These are phyloP conservation scores for Acyrthosiphon pisum DNA, from an alignment of 1,140 invertebrate species.

Conservation along the genomic window DNA sequence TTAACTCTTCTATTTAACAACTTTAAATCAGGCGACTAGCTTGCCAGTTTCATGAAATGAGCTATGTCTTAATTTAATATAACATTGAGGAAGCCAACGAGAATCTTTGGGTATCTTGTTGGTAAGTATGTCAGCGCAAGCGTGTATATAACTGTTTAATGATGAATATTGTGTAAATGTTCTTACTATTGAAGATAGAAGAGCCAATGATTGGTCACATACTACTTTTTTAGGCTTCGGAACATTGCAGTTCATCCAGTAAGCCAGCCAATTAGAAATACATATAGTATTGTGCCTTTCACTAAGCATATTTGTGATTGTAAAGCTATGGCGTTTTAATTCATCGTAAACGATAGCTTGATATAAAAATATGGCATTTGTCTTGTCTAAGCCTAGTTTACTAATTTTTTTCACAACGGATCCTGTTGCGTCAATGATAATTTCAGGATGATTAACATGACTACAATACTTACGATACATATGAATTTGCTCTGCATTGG, in stretches of 20 bases:
- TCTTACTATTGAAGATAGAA: not conserved
- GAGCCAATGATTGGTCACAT: not conserved
- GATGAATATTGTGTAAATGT: conserved; percentile 20
- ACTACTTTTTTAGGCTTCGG: not conserved
- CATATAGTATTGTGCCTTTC: not conserved
- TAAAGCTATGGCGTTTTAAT: not conserved
- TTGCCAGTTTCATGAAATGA: not conserved
- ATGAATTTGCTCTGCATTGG: not conserved
- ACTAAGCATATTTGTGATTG: not conserved
- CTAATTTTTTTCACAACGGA: not conserved
- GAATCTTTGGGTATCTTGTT: not conserved
- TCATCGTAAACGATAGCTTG: not conserved
- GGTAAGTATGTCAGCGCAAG: not conserved
- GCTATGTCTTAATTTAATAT: not conserved
- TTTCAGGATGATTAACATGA: not conserved
- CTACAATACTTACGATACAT: not conserved
- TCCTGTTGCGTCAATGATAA: not conserved
- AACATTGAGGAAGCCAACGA: not conserved
- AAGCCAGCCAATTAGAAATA: not conserved
- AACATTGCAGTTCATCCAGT: not conserved
- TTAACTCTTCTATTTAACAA: not conserved
- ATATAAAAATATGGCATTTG: not conserved
- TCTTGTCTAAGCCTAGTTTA: not conserved
- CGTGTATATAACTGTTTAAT: not conserved
- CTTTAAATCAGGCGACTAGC: not conserved